Base-by-base conservation (phyloP, 1,140 invertebrate species). In the Cotesia typhae region DNA sequence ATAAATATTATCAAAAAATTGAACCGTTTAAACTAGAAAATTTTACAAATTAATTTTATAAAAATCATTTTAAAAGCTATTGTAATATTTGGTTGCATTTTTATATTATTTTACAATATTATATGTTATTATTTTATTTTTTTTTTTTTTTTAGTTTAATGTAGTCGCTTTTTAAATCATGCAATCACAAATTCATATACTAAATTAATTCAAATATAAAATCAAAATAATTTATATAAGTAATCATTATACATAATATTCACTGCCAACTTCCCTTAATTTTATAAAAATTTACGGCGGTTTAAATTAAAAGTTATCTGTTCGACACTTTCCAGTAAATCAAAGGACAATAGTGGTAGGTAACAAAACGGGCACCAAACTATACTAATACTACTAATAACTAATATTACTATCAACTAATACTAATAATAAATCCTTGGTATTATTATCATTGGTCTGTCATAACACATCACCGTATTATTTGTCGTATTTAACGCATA, bases 261-360 rank as follows among this genome's bases (percentile, higher is more conserved):
- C 47, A 41, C 20, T 67, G 41, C 41, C 37, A 41, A n/a, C 53
- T 36, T 52, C 41, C 17, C 14, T 63, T 51, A 9, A 14, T 63
- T 38, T 53, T 52, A 55, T 65, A 37, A 70, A 28, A 28, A n/a
- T 47, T 59, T 3, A 76, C 68, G 69, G 74, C 73, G 71, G 76
- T 78, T 74, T 74, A 84, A 83, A 84, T 83, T 80, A 81, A 80
- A 81, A 85, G 72, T 80, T 84, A 74, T 85, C 81, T 85, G 78
- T 85, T 85, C 83, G 82, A 84, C 85, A 80, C 79, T 85, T 85
- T 85, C 84, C 83, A 85, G 84, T 85, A 85, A 85, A 85, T 85
- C 84, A 82, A 85, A 82, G 84, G 84, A 85, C 77, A 84, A 80
- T 84, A 85, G 84, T 85, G 84, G 84, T 85, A 85, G 84, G 84